Conservation (phyloP, 2,888 invertebrate genomes). For the Drosophila aldrichi region DNA sequence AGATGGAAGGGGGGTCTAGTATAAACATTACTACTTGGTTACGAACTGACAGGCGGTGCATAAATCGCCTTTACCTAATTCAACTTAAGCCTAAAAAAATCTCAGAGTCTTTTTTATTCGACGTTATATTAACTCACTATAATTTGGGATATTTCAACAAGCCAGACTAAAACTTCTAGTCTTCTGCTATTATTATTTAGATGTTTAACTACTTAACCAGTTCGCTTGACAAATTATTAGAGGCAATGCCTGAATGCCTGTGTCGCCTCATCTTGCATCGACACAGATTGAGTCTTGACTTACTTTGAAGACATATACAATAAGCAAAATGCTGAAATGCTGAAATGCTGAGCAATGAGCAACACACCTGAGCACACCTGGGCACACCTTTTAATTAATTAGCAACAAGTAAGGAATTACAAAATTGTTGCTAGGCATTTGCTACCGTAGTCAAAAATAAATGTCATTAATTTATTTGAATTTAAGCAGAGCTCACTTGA, state of each 20-base stretch:
- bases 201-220: not conserved
- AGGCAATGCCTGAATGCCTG: not conserved
- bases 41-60: too few species aligned
- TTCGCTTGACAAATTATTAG: not conserved
- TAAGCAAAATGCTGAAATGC: not conserved
- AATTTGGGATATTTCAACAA: not conserved
- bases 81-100: too few species aligned
- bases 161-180: not conserved
- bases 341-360: constrained; percentile 43
- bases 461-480: constrained; percentile 48
- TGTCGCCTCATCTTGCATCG: not conserved
- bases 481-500: constrained; percentile 13
- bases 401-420: constrained; percentile 39
- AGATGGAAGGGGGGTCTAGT: too few species aligned
- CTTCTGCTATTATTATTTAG: too few species aligned
- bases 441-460: constrained; percentile 37
- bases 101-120: too few species aligned
- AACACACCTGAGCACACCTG: constrained; percentile 48
- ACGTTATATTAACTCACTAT: too few species aligned
- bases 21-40: too few species aligned
- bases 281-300: constrained; percentile 1
- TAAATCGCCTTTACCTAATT: too few species aligned
- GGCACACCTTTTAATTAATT: constrained; percentile 73
- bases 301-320: not conserved
- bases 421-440: constrained; percentile 28